phyloP scores from a whole-genome alignment of 2,888 invertebrate genomes.

The Acleris holmiana region DNA sequence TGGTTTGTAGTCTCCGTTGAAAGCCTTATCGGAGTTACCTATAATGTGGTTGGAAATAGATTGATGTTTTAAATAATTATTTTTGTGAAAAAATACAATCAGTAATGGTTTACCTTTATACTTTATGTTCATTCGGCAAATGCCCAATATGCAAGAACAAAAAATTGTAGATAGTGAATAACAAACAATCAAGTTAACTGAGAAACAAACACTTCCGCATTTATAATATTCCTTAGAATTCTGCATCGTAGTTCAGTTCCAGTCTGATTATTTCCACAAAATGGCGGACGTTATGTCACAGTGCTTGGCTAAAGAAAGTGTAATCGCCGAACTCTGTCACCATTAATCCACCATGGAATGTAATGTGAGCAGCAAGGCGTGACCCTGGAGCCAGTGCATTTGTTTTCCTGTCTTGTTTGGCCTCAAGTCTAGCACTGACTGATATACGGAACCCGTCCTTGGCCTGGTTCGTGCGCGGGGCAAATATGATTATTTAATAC shows the following conservation, averaged over 20 bases:
- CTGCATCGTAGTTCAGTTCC: slow-evolving; percentile 1
- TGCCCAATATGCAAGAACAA: too few species aligned
- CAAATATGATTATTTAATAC: slow-evolving; percentile 22
- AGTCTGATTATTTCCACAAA: slow-evolving; percentile 7
- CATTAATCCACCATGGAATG: slow-evolving; percentile 21
- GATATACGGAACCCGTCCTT: slow-evolving; percentile 28
- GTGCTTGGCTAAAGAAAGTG: slow-evolving; percentile 1
- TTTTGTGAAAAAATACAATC: too few species aligned
- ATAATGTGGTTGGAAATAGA: too few species aligned
- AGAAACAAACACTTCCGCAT: not conserved
- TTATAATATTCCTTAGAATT: not conserved
- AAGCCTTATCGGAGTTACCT: too few species aligned
- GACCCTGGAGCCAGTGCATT: slow-evolving; percentile 28
- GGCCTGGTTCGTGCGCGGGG: slow-evolving; percentile 30
- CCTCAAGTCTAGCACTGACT: slow-evolving; percentile 32
- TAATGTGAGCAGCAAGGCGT: slow-evolving; percentile 24
- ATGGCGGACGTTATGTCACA: slow-evolving; percentile 6
- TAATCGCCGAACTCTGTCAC: slow-evolving; percentile 17
- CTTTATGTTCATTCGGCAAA: too few species aligned
- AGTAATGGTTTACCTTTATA: too few species aligned
- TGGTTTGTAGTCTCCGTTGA: too few species aligned
- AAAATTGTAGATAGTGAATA: too few species aligned
- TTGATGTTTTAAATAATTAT: too few species aligned
- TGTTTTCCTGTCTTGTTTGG: slow-evolving; percentile 27
- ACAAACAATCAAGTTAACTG: too few species aligned